Percentiles rank a stretch among this genome's conserved stretches.
Evolutionary conservation across 2,113 vertebrate genomes (phyloP).

Genomic region (Symphodus melops): DNA sequence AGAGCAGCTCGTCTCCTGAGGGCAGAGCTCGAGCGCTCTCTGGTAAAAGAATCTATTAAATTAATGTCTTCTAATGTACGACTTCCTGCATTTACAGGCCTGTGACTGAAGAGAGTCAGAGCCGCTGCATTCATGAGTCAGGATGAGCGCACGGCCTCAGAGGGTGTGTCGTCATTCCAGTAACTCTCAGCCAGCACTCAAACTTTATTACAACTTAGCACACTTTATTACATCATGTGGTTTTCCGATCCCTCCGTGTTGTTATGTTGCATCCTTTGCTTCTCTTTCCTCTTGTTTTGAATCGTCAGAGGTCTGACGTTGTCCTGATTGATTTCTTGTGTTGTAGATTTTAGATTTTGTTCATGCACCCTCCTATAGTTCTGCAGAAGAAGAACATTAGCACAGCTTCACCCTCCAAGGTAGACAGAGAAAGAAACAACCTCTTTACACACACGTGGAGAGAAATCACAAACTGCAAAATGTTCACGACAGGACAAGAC

Average conservation of each 20-base stretch:
- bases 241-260: no score
- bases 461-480: no score
- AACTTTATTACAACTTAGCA: neutral
- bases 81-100: conserved; percentile 51
- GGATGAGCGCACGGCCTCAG: neutral
- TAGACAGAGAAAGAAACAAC: no score
- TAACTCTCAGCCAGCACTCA: neutral
- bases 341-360: no score
- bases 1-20: conserved; percentile 12
- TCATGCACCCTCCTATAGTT: no score
- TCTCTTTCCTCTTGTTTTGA: no score
- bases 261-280: neutral
- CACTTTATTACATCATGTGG: neutral
- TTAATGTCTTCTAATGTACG: conserved; percentile 15
- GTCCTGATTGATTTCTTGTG: no score
- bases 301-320: no score
- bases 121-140: conserved; percentile 35
- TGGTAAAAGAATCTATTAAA: conserved; percentile 42
- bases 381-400: no score
- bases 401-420: no score
- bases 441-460: no score
- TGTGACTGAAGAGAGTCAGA: conserved; percentile 25
- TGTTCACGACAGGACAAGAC: no score
- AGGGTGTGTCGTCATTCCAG: conserved; percentile 8
- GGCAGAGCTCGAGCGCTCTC: conserved; percentile 5